Evolutionary conservation across 2,113 vertebrate genomes (phyloP), one percentile per base, ranked within the genome.

Genomic region (Loxodonta africana): DNA sequence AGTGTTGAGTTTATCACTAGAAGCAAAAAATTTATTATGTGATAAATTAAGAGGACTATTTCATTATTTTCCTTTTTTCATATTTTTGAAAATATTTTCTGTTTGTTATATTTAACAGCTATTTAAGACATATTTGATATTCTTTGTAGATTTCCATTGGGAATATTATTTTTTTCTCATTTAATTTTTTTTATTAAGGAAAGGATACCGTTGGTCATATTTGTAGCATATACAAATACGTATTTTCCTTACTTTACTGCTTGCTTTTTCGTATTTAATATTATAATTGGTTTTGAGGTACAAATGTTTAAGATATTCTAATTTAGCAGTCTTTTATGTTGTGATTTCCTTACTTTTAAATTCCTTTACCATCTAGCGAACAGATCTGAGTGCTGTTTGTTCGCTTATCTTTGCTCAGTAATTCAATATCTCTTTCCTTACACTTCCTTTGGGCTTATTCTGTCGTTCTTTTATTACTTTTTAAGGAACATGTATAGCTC

Each of bases 61-160:
- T 74, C 3, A 33, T 63, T 6, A 37, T 5, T 81, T 30, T n/a
- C n/a, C 37, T 53, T 25, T 60, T n/a, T 30, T 76, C 62, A 21
- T 48, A 41, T 30, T 89, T 96, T 95, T 83, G n/a, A 74, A 92
- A 85, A 73, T n/a, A 28, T 83, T 87, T 77, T 88, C 41, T 88
- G 3, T 48, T 67, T 57, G 53, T 60, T 85, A 73, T 46, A 62
- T 84, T 91, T 83, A 63, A 83, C 69, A 1, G 9, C 23, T 90
- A 5, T 41, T 62, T 62, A 17, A 77, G 41, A 60, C 83, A 82
- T 28, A 76, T 89, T 96, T 76, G 21, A 69, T 23, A 71, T 41
- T 77, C 0, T 20, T 60, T 77, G 23, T 63, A 7, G 7, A 44
- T 84, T 81, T 74, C 23, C 28, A n/a, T n/a, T 84, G 46, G 37